Conservation (phyloP, 2,888 invertebrate genomes). For the Pyrochroa serraticornis region DNA sequence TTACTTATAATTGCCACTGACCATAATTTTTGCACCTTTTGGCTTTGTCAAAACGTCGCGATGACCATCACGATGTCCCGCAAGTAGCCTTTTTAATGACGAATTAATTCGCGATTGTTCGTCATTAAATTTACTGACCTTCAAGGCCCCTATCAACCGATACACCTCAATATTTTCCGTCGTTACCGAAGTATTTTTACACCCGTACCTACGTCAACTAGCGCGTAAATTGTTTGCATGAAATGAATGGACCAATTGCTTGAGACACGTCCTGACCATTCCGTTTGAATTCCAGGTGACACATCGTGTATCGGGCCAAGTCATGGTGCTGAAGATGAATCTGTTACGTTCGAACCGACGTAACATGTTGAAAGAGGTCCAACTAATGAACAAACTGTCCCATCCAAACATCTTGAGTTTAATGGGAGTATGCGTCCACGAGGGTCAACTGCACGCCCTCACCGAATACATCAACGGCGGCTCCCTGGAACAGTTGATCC, state of each 20-base stretch:
- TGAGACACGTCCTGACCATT: neutral
- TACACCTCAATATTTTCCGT: too few species aligned
- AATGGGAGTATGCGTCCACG: slow-evolving; percentile 95
- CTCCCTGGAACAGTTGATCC: slow-evolving; percentile 89
- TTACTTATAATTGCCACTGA: too few species aligned
- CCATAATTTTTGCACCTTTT: too few species aligned
- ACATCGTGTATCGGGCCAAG: slow-evolving; percentile 88
- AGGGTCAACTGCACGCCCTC: slow-evolving; percentile 92
- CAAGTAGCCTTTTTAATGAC: too few species aligned
- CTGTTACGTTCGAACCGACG: slow-evolving; percentile 91
- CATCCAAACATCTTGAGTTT: slow-evolving; percentile 95
- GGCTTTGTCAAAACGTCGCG: too few species aligned
- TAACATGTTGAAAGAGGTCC: slow-evolving; percentile 96
- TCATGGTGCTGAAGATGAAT: slow-evolving; percentile 98
- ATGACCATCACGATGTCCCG: too few species aligned
- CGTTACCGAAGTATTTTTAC: too few species aligned
- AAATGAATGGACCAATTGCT: neutral
- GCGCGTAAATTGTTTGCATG: neutral
- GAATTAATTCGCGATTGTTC: too few species aligned
- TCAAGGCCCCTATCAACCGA: too few species aligned
- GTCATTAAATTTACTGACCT: too few species aligned
- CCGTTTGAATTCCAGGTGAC: slow-evolving; percentile 71
- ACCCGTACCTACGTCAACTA: too few species aligned
- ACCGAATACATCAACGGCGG: slow-evolving; percentile 97
- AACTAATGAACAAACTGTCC: slow-evolving; percentile 93